Base-by-base conservation (phyloP, 2,888 invertebrate species). In the Drosophila merina region DNA sequence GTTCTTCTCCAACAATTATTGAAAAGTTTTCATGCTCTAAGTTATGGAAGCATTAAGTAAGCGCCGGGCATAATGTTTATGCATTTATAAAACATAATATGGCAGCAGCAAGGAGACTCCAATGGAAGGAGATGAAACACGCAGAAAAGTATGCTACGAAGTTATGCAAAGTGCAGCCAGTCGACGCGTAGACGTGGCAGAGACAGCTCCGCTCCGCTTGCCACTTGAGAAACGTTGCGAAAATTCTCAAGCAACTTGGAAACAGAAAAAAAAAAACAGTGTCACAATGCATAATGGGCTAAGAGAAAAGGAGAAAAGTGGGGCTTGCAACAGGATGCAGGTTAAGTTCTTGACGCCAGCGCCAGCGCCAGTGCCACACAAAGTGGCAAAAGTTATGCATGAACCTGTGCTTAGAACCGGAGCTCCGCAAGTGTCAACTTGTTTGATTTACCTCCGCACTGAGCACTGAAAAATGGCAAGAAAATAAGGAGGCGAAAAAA, bases 71-170 rank as follows among this genome's bases (percentile, higher is more conserved):
- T 72, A 79, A 76, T 82, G 75, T 87, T 87, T 81, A 85, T 87
- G 88, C 86, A 85, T 82, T 78, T 81, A 85, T 85, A 82, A 87
- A 81, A 76, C 74, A 79, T 75, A 86, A 83, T 80, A 78, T 75
- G 75, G 68, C 74, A 59, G 51, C 20, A 12, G 4, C 5, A 78
- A 72, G 75, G 70, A 67, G 20, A 20, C 20, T 20, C 20, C 20
- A 57, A 49, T 25, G 14, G 56, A 25, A 30, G 31, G n/a, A 10
- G 40, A 57, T 62, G 68, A 48, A 74, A 40, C 56, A 59, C 64
- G 80, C 80, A 59, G 64, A 70, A 55, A 86, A 83, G 77, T 86
- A 83, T 83, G 83, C 86, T 75, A 79, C 79, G 86, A 88, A 88
- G 83, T 82, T 82, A 86, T 88, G 82, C 86, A 86, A 86, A 83